These are phyloP conservation scores for Setophaga kirtlandii DNA, from an alignment of 2,113 vertebrate genomes.

Conservation along the genomic window DNA sequence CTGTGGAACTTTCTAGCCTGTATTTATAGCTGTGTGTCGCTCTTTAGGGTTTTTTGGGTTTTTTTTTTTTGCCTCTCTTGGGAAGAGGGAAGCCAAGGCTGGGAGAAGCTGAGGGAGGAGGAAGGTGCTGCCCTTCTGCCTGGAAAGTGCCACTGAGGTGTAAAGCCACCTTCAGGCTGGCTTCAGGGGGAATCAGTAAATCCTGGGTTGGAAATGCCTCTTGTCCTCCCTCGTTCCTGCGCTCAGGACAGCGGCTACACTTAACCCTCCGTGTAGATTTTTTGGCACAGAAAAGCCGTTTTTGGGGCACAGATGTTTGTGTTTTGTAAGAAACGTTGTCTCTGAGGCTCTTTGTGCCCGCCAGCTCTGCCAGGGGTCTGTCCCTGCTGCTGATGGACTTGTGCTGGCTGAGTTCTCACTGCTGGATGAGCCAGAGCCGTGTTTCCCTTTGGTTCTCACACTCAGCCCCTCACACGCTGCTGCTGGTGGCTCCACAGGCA, in stretches of 20 bases:
- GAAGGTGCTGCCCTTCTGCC: not conserved
- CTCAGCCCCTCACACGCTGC: fast-evolving
- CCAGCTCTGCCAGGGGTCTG: fast-evolving
- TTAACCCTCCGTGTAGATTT: fast-evolving
- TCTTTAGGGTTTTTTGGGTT: not conserved
- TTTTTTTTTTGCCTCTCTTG: not conserved
- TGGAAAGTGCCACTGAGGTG: not conserved
- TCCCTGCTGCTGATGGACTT: not conserved
- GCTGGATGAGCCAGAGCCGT: fast-evolving
- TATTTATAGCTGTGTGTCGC: not conserved
- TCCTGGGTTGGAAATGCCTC: not conserved
- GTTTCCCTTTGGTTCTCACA: fast-evolving
- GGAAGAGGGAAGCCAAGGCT: not conserved
- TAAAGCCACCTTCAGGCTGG: fast-evolving
- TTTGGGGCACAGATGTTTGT: fast-evolving
- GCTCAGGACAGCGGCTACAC: fast-evolving
- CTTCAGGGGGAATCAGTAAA: not conserved
- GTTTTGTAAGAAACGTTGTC: fast-evolving
- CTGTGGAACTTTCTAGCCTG: not conserved
- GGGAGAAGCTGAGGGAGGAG: not conserved
- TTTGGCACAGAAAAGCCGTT: fast-evolving
- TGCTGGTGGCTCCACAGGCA: not conserved
- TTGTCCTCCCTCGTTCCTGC: not conserved
- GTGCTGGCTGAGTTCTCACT: not conserved
- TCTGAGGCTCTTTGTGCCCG: not conserved